Conservation (phyloP, 2,888 invertebrate species). For the Stenichneumon culpator region DNA sequence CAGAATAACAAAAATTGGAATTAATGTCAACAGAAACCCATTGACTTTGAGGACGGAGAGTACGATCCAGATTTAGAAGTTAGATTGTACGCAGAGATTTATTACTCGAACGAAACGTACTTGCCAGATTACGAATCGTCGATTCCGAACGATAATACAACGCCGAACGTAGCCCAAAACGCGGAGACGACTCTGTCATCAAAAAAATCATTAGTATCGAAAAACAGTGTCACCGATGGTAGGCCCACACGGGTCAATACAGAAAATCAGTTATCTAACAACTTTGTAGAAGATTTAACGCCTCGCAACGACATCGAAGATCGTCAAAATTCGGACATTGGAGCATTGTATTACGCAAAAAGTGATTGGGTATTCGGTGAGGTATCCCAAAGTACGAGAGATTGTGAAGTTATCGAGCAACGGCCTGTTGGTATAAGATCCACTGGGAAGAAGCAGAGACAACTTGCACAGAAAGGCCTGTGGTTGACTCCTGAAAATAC, state of each 20-base stretch:
- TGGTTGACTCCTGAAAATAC: conserved; percentile 26
- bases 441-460: neutral
- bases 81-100: conserved; percentile 78
- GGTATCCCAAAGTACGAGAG: neutral
- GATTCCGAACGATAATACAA: conserved; percentile 1
- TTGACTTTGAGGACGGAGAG: conserved; percentile 34
- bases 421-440: neutral
- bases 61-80: conserved; percentile 75
- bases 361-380: conserved; percentile 15
- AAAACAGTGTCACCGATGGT: neutral
- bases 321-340: neutral
- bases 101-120: conserved; percentile 75
- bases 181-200: neutral
- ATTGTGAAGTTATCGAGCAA: neutral
- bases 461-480: conserved; percentile 37
- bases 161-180: neutral
- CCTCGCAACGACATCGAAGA: neutral
- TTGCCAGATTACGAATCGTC: conserved; percentile 42
- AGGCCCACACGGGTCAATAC: neutral
- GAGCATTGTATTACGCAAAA: neutral
- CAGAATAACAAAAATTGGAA: neutral
- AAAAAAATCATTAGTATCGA: neutral
- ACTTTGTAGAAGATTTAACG: conserved; percentile 2
- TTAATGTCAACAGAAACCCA: conserved; percentile 38
- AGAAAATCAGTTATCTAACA: neutral